phyloP scores from a whole-genome alignment of 2,113 vertebrate genomes.

The Thunnus maccoyii region DNA sequence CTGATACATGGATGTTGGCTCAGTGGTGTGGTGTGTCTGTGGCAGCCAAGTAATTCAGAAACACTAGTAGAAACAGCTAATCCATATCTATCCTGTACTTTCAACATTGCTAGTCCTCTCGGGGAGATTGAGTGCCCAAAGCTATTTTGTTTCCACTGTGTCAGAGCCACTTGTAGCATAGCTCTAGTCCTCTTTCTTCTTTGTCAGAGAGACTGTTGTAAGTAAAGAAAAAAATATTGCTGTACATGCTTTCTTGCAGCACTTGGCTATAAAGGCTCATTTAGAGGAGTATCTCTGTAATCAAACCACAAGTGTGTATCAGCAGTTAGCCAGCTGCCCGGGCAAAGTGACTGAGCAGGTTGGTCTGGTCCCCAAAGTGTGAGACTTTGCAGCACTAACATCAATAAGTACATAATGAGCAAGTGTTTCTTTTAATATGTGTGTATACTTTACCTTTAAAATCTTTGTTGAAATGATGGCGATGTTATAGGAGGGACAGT shows the following conservation, averaged over 20 bases:
- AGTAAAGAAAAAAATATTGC: not conserved
- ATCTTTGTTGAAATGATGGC: too few relatives aligned
- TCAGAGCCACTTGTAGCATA: slow-evolving; percentile 20
- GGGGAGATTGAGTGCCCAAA: slow-evolving; percentile 45
- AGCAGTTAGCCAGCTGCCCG: slow-evolving; percentile 25
- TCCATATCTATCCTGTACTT: slow-evolving; percentile 61
- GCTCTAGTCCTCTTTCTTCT: slow-evolving; percentile 23
- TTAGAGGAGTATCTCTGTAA: slow-evolving; percentile 35
- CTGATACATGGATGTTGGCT: slow-evolving; percentile 46
- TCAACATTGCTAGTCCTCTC: slow-evolving; percentile 34
- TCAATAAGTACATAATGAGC: too few relatives aligned
- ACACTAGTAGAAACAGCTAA: slow-evolving; percentile 54
- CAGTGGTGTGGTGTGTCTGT: slow-evolving; percentile 11
- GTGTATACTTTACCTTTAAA: too few relatives aligned
- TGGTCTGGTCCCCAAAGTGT: too few relatives aligned
- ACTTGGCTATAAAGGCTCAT: slow-evolving; percentile 32
- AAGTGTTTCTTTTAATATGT: too few relatives aligned
- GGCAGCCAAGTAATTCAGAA: slow-evolving; percentile 49
- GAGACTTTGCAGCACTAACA: too few relatives aligned
- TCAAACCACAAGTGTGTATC: slow-evolving; percentile 24
- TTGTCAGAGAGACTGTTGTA: slow-evolving; percentile 23
- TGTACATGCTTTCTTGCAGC: slow-evolving; percentile 3
- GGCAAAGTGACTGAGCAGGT: not conserved
- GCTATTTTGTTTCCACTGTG: slow-evolving; percentile 52
- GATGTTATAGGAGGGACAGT: too few relatives aligned